A percentile compares a stretch with the other conserved stretches of the same genome.
These are phyloP conservation scores for Halcyon malimbica DNA, from an alignment of 2,113 vertebrate genomes.

Conservation along the genomic window DNA sequence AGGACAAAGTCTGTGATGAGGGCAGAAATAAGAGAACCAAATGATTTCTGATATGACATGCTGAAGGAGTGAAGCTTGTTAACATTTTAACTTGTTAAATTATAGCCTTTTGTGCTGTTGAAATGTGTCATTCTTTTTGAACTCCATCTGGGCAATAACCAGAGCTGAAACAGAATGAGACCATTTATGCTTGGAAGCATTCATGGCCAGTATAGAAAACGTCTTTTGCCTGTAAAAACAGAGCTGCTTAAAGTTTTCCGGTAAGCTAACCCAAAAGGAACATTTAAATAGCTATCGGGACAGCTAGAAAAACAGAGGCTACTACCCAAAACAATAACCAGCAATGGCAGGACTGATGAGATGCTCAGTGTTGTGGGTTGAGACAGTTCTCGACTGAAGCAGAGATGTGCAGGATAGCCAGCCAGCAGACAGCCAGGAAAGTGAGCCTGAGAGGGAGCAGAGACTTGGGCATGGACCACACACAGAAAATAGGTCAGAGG, in stretches of 20 bases:
- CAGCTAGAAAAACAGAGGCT: not conserved
- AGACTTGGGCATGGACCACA: not conserved
- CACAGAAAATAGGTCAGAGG: not conserved
- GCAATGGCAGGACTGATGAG: not conserved
- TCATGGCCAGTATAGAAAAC: not conserved
- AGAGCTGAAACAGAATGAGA: not conserved
- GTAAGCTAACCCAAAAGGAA: constrained; percentile 20
- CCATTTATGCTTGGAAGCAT: not conserved
- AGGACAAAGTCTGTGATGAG: not conserved
- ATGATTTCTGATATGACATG: not conserved
- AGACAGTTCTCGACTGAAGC: not conserved
- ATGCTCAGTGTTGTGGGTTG: not conserved
- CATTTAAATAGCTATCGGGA: not conserved
- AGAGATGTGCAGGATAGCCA: not conserved
- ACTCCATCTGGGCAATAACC: constrained; percentile 26
- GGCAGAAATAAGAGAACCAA: not conserved
- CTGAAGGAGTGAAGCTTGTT: not conserved
- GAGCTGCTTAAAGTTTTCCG: constrained; percentile 6
- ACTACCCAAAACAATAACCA: not conserved
- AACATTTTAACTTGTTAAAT: constrained; percentile 31
- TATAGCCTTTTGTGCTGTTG: not conserved
- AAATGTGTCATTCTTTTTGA: not conserved
- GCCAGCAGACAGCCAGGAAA: not conserved
- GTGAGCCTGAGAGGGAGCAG: not conserved
- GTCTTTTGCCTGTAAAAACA: not conserved